Evolutionary conservation across 2,888 invertebrate species (phyloP).

Genomic region (Auanema sp.): DNA sequence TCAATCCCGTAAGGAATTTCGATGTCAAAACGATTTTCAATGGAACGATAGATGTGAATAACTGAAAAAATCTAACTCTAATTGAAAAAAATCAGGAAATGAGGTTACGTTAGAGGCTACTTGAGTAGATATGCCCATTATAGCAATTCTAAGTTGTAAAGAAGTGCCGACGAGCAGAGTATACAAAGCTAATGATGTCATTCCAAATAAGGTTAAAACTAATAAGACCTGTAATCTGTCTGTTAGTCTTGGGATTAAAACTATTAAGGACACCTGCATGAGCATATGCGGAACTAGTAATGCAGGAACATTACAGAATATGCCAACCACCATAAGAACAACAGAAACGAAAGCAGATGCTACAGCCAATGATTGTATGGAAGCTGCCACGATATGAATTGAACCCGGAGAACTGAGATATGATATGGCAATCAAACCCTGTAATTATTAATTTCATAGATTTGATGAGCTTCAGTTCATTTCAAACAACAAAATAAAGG

Average conservation of each 20-base stretch:
- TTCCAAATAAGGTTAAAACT: not conserved
- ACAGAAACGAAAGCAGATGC: slow-evolving; percentile 9
- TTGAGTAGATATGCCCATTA: not conserved
- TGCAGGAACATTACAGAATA: slow-evolving; percentile 10
- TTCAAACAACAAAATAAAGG: not conserved
- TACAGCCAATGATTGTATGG: slow-evolving; percentile 10
- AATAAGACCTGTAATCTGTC: slow-evolving; percentile 1
- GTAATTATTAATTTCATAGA: not conserved
- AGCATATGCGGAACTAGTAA: slow-evolving; percentile 18
- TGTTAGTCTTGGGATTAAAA: not conserved
- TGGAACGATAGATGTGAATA: slow-evolving; percentile 3
- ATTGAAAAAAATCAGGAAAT: not conserved
- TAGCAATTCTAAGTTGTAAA: not conserved
- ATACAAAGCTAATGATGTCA: slow-evolving; percentile 1
- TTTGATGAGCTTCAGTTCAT: not conserved
- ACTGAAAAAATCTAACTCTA: not conserved
- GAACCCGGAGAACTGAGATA: slow-evolving; percentile 10
- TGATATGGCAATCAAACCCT: slow-evolving; percentile 16
- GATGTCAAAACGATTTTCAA: slow-evolving; percentile 13
- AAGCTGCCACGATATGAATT: slow-evolving; percentile 9
- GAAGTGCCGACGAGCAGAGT: slow-evolving; percentile 2
- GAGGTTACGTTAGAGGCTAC: slow-evolving; percentile 4
- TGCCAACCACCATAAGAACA: slow-evolving; percentile 13
- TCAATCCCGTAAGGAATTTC: slow-evolving; percentile 7
- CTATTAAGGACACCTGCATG: slow-evolving; percentile 13